phyloP scores from a whole-genome alignment of 2,797 vertebrate species.

The Adrianichthys oophorus region DNA sequence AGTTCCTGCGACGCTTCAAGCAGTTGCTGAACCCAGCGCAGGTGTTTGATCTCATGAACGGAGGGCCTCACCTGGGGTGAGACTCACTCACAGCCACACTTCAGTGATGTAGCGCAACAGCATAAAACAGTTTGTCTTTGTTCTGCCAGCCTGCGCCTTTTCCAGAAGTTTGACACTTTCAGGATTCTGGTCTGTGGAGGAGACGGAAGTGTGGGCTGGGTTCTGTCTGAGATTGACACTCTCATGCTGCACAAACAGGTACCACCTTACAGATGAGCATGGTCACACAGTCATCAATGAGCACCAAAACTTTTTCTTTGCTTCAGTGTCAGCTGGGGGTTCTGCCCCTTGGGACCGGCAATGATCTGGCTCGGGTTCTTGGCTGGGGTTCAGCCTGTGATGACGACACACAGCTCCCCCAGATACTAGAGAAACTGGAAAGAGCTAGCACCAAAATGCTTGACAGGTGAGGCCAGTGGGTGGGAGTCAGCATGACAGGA shows the following conservation, averaged over 20 bases:
- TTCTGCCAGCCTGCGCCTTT: constrained; percentile 85
- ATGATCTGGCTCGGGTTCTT: constrained; percentile 92
- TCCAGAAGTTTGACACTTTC: constrained; percentile 98
- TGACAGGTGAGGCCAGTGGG: constrained; percentile 79
- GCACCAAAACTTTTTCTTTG: not conserved
- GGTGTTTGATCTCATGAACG: constrained; percentile 98
- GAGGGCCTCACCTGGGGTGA: constrained; percentile 95
- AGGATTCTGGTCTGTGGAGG: constrained; percentile 96
- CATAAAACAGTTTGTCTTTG: constrained; percentile 1
- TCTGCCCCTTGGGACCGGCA: constrained; percentile 93
- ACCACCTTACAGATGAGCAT: not conserved
- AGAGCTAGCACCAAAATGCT: constrained; percentile 97
- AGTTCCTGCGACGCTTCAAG: constrained; percentile 95
- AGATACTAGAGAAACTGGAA: constrained; percentile 96
- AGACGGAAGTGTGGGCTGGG: constrained; percentile 97
- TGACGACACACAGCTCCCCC: constrained; percentile 92
- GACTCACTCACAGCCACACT: constrained; percentile 2
- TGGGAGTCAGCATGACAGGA: not conserved
- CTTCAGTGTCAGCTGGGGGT: constrained; percentile 93
- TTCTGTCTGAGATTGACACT: constrained; percentile 93
- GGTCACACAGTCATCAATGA: too few species aligned
- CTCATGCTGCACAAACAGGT: constrained; percentile 97
- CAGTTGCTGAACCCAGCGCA: constrained; percentile 95
- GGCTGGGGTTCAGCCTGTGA: constrained; percentile 97
- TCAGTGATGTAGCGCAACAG: too few species aligned